These are phyloP conservation scores for Pterois miles DNA, from an alignment of 2,797 vertebrate genomes.

Conservation along the genomic window DNA sequence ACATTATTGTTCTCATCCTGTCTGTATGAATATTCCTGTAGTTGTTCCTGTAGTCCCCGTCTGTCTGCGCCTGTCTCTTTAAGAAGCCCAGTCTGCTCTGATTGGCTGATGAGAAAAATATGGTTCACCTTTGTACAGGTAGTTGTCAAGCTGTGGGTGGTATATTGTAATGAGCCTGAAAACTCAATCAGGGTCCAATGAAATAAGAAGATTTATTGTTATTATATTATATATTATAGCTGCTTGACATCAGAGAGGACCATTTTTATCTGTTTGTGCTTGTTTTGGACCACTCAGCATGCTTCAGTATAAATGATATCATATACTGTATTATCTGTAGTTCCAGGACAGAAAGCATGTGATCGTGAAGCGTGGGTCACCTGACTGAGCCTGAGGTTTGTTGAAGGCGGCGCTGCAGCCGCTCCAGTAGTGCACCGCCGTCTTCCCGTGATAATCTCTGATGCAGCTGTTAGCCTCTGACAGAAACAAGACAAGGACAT, in stretches of 20 bases:
- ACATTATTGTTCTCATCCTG: too few relatives aligned
- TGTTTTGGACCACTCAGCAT: too few relatives aligned
- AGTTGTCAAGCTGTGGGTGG: too few relatives aligned
- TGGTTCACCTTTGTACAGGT: not conserved
- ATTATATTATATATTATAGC: too few relatives aligned
- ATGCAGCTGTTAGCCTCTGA: slow-evolving; percentile 76
- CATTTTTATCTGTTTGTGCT: too few relatives aligned
- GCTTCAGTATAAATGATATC: not conserved
- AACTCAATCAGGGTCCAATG: too few relatives aligned
- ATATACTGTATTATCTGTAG: not conserved
- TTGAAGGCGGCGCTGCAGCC: slow-evolving; percentile 63
- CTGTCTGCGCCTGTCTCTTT: not conserved
- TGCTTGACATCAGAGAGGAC: too few relatives aligned
- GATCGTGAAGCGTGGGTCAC: not conserved
- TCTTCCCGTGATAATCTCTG: slow-evolving; percentile 75
- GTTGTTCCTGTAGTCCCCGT: too few relatives aligned
- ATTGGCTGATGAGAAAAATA: not conserved
- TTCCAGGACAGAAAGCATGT: not conserved
- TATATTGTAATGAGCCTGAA: too few relatives aligned
- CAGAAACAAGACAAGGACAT: slow-evolving; percentile 26
- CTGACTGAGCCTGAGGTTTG: slow-evolving; percentile 29
- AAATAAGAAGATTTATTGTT: too few relatives aligned
- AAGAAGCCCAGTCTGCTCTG: not conserved
- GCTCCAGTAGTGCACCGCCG: slow-evolving; percentile 70
- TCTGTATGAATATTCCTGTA: too few relatives aligned